phyloP scores from a whole-genome alignment of 2,888 invertebrate species.

The Lypha dubia region DNA sequence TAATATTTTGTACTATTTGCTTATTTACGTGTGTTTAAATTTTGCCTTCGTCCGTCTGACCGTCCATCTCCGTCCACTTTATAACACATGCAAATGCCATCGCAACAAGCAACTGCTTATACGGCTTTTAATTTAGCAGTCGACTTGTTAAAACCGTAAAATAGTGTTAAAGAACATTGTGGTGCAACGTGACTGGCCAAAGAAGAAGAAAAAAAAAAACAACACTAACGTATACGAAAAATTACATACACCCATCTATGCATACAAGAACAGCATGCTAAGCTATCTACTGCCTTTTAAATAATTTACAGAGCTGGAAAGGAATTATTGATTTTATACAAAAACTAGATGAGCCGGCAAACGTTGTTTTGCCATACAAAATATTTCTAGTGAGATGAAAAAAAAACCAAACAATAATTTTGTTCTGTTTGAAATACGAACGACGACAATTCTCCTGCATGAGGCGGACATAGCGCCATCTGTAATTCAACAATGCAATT shows the following conservation, averaged over 20 bases:
- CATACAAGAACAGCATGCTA: constrained; percentile 11
- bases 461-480: too few relatives aligned
- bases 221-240: constrained; percentile 6
- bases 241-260: constrained; percentile 2
- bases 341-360: too few relatives aligned
- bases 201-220: constrained; percentile 7
- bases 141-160: constrained; percentile 71
- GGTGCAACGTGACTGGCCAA: constrained; percentile 68
- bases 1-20: constrained; percentile 55
- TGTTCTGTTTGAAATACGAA: too few relatives aligned
- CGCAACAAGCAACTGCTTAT: constrained; percentile 67
- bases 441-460: too few relatives aligned
- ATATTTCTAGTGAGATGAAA: too few relatives aligned
- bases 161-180: constrained; percentile 68
- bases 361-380: too few relatives aligned
- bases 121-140: constrained; percentile 71
- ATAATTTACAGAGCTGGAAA: constrained; percentile 8
- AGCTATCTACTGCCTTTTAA: constrained; percentile 21
- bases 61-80: constrained; percentile 59
- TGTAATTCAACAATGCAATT: too few relatives aligned
- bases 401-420: too few relatives aligned
- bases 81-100: constrained; percentile 65
- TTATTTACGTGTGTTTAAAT: constrained; percentile 32
- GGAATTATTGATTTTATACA: background rate
- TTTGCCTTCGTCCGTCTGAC: constrained; percentile 29